A percentile compares a stretch with the other conserved stretches of the same genome.
These are phyloP conservation scores for Sinonovacula constricta DNA, from an alignment of 1,140 invertebrate species.

Conservation along the genomic window DNA sequence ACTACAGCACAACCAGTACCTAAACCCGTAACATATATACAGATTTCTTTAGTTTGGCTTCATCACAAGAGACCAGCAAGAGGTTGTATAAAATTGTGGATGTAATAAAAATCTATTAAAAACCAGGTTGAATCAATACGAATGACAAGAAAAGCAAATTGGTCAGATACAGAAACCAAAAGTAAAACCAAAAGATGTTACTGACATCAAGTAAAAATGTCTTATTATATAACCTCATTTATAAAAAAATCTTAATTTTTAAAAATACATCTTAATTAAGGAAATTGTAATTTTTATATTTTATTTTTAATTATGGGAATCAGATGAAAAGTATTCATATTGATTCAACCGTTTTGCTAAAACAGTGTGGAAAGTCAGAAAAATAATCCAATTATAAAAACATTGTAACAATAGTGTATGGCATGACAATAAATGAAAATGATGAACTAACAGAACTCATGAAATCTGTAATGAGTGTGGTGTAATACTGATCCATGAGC, in stretches of 20 bases:
- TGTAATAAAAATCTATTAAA: not conserved
- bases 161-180: no score
- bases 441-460: conserved; percentile 57
- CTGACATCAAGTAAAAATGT: no score
- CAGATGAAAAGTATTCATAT: no score
- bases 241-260: no score
- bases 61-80: conserved; percentile 47
- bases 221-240: no score
- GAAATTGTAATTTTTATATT: no score
- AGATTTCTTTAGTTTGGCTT: conserved; percentile 20
- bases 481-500: conserved; percentile 65
- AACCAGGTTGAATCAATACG: not conserved
- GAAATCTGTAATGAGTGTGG: conserved; percentile 52
- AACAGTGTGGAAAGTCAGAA: conserved; percentile 44
- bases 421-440: conserved; percentile 10
- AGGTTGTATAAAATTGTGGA: conserved; percentile 1
- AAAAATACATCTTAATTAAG: no score
- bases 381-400: conserved; percentile 1
- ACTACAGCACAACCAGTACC: not conserved
- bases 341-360: conserved; percentile 12
- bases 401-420: not conserved
- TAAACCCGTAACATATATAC: conserved; percentile 13
- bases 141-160: no score
- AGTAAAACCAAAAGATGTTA: no score
- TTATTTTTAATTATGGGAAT: no score